These are phyloP conservation scores for Hemibagrus guttatus DNA, from an alignment of 2,797 vertebrate species.

Conservation along the genomic window DNA sequence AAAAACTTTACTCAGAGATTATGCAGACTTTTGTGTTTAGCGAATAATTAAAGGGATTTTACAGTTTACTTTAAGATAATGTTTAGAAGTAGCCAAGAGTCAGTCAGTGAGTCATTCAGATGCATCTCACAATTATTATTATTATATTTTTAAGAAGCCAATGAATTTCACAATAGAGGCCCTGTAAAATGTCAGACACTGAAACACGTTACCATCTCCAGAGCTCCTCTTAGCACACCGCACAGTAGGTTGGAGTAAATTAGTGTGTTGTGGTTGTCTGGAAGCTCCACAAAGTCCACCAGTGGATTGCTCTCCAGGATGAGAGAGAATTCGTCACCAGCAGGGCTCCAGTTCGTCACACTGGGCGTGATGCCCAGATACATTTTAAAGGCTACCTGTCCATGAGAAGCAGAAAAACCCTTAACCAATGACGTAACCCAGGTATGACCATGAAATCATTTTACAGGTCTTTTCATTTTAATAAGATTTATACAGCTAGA, in stretches of 20 bases:
- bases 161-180: background rate
- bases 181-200: background rate
- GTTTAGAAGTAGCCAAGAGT: background rate
- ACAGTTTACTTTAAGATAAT: background rate
- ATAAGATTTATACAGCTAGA: constrained; percentile 18
- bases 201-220: constrained; percentile 91
- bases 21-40: constrained; percentile 1
- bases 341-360: constrained; percentile 98
- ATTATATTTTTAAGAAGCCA: background rate
- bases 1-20: background rate
- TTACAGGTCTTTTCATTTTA: constrained; percentile 39
- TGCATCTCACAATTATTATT: background rate
- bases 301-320: constrained; percentile 96
- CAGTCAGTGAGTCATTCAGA: too few relatives aligned
- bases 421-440: constrained; percentile 21
- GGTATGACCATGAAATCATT: constrained; percentile 30
- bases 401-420: background rate
- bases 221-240: constrained; percentile 90
- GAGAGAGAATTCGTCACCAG: constrained; percentile 96
- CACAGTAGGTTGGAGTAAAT: constrained; percentile 96
- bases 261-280: constrained; percentile 93
- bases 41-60: constrained; percentile 3
- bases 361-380: constrained; percentile 96
- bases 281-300: constrained; percentile 98
- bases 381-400: constrained; percentile 96